Evolutionary conservation across 2,113 vertebrate species (phyloP), one percentile per base, ranked within the genome.

Genomic region (Oncorhynchus masou): DNA sequence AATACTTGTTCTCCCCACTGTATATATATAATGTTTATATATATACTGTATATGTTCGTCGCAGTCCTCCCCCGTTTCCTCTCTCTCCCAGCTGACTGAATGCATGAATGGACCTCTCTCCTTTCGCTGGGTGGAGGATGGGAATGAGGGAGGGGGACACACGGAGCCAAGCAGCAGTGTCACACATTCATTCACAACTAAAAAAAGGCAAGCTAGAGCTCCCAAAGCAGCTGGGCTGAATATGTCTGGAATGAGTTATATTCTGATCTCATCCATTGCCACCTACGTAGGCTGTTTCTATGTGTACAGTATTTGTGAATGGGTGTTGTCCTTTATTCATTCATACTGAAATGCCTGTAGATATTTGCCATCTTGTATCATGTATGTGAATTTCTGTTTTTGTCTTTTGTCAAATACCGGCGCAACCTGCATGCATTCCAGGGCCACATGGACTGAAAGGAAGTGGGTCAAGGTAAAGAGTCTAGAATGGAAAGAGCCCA

Each of bases 31-130:
- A 5, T 31, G 1, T 31, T 31, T 31, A 31, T 31, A 31, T 31
- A 12, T 45, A 9, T 34, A 34, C 31, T 45, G 39, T 45, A 9
- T 45, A 11, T 45, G 9, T 89, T 92, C 89, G 84, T 89, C 86
- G 85, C 74, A 73, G 72, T 49, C 25, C 49, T 29, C 24, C 39
- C 69, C 31, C 45, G 0, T n/a, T 71, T 54, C 49, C 45, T 54
- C 39, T 78, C 74, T 85, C 74, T 78, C 71, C 83, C 82, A 86
- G 82, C 87, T 88, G 86, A 87, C 85, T 88, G 78, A 80, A 88
- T 87, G 85, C 88, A 86, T 91, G 87, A 90, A 91, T 89, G 88
- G 80, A 74, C 76, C 83, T 84, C 79, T 73, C 81, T 84, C 39
- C 71, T 84, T 89, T 85, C 84, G 84, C 81, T 74, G 79, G 78